Base-by-base conservation (phyloP, 2,888 invertebrate species). In the Hypsopygia costalis region DNA sequence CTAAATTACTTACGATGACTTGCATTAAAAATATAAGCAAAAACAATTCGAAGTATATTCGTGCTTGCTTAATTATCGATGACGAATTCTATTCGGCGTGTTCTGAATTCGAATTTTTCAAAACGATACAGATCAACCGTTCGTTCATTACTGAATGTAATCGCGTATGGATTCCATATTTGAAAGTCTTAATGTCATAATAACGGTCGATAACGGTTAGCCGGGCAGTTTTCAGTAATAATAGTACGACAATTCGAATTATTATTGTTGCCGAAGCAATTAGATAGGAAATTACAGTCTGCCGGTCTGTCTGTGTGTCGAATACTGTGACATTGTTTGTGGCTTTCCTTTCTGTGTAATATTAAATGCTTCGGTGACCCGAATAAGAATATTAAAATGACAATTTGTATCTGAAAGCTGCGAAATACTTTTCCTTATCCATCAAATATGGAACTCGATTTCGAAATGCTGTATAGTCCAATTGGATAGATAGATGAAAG, bases 181-280 rank as follows among this genome's bases (percentile, higher is more conserved):
- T 64, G 66, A 69, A 67, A 59, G 57, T 62, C 46, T 51, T 52
- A 52, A 57, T 47, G n/a, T n/a, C n/a, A 57, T 56, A 57, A 41
- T 68, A 65, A 62, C 70, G 62, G 65, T 60, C 46, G 37, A 36
- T 72, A 73, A 69, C 71, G 61, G 68, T 56, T 36, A 36, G 35
- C 39, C 33, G 44, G 52, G 49, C 51, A 55, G 48, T 61, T 62
- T 60, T 55, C 51, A 58, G 56, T 58, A 59, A 52, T 47, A 52
- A 45, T 65, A 62, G 64, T 4, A 16, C 62, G 55, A 59, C 55
- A 57, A 60, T 55, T 52, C 50, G 47, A 61, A 1, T 20, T 20
- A 64, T 60, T 56, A 58, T 62, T 41, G 31, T 46, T 39, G 28
- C 36, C 51, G 16, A 49, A 42, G 36, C 46, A 38, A 45, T 44